Evolutionary conservation across 2,797 vertebrate species (phyloP), one percentile per base, ranked within the genome.

Genomic region (Artibeus jamaicensis): DNA sequence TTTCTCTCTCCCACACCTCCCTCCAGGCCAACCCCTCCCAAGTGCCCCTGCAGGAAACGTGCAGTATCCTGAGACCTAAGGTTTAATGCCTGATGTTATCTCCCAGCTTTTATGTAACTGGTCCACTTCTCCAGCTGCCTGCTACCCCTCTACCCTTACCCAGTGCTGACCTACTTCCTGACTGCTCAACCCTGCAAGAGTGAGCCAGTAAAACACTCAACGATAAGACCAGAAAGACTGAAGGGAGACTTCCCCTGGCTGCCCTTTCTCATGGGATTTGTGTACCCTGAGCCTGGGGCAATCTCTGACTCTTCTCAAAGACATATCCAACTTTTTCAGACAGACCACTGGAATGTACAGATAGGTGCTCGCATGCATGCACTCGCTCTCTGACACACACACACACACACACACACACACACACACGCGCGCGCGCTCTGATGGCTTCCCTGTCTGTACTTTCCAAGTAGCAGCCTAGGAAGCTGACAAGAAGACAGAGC

Each of bases 81-180:
- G 62, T 48, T 62, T 70, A n/a, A 86, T 32, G n/a, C 16, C n/a
- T 53, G 44, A 71, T 71, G 74, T 34, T 81, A 65, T 46, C 71
- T 87, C n/a, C 59, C 53, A 53, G 53, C 19, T 29, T 62, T 84
- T 92, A 92, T 39, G 26, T 90, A 94, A 92, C 11, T 70, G 67
- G 71, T 84, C 77, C 67, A 55, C 50, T 91, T 93, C 85, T 93
- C 82, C 19, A 48, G 37, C 24, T 50, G 55, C 34, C 44, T 46
- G 46, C 42, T 9, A 9, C 12, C 55, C 37, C 22, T 71, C 59
- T 21, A 18, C n/a, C 34, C 39, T 26, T 16, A 26, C 10, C 16
- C 53, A 59, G 21, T 10, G 24, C 78, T 67, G 85, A 84, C 78
- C 93, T 87, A 89, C 87, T 92, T 94, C 93, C 48, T 71, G 82